These are phyloP conservation scores for Lycocerus yunnanus DNA, from an alignment of 2,888 invertebrate species.

Conservation along the genomic window DNA sequence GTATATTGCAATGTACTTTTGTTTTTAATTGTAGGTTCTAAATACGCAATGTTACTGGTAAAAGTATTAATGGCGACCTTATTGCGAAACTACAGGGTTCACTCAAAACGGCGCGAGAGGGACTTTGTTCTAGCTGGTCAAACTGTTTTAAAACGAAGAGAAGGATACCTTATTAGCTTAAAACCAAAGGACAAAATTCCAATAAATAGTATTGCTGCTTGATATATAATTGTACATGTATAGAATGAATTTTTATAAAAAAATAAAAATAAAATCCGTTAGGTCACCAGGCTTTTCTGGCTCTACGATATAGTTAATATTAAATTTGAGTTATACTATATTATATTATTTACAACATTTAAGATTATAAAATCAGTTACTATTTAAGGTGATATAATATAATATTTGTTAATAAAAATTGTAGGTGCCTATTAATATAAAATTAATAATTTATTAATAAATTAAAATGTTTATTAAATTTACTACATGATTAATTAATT, in stretches of 20 bases:
- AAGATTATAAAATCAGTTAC: too few relatives aligned
- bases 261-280: neutral
- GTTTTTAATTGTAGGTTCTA: constrained; percentile 46
- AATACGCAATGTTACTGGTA: constrained; percentile 72
- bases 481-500: too few relatives aligned
- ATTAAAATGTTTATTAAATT: too few relatives aligned
- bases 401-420: too few relatives aligned
- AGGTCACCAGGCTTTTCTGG: too few relatives aligned
- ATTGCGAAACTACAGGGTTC: constrained; percentile 65
- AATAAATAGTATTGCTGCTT: constrained; percentile 4
- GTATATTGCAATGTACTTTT: too few relatives aligned
- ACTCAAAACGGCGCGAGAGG: constrained; percentile 63
- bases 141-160: constrained; percentile 69
- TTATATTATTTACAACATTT: too few relatives aligned
- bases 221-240: neutral
- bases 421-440: too few relatives aligned
- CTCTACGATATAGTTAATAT: too few relatives aligned
- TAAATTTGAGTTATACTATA: too few relatives aligned
- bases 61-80: constrained; percentile 71
- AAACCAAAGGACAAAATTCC: constrained; percentile 22
- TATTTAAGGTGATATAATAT: too few relatives aligned
- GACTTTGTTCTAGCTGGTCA: constrained; percentile 68
- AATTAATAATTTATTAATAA: too few relatives aligned
- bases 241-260: neutral
- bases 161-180: constrained; percentile 62